A percentile compares a stretch with the other conserved stretches of the same genome.
Evolutionary conservation across 2,888 invertebrate genomes (phyloP).

Genomic region (Oscheius sp.): DNA sequence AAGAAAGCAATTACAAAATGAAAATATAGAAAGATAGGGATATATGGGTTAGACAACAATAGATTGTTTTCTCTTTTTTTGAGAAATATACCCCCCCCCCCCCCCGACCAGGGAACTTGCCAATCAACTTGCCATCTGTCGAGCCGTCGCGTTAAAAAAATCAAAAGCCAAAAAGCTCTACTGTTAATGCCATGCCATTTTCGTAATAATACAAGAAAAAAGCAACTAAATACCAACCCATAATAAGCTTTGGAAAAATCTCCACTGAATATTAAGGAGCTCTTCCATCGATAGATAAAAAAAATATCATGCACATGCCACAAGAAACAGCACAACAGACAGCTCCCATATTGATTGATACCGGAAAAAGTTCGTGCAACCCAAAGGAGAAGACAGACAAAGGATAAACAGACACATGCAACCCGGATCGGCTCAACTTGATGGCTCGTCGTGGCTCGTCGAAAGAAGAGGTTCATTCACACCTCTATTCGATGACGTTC

Average conservation of each 20-base stretch:
- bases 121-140: constrained; percentile 30
- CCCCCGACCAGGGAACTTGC: too few relatives aligned
- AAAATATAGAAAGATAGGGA: neutral
- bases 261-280: too few relatives aligned
- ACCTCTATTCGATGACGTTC: constrained; percentile 26
- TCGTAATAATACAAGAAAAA: too few relatives aligned
- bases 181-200: constrained; percentile 6
- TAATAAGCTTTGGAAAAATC: too few relatives aligned
- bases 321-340: constrained; percentile 7
- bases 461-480: constrained; percentile 13
- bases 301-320: constrained; percentile 7
- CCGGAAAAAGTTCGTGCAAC: neutral
- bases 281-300: neutral
- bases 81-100: too few relatives aligned
- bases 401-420: neutral
- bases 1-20: neutral
- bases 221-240: too few relatives aligned
- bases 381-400: constrained; percentile 7
- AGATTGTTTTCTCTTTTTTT: too few relatives aligned
- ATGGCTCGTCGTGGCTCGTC: constrained; percentile 27
- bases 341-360: constrained; percentile 12
- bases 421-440: constrained; percentile 28
- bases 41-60: too few relatives aligned
- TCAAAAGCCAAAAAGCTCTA: neutral
- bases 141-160: constrained; percentile 19